phyloP scores from a whole-genome alignment of 2,797 vertebrate species.

The Tangara arthus region DNA sequence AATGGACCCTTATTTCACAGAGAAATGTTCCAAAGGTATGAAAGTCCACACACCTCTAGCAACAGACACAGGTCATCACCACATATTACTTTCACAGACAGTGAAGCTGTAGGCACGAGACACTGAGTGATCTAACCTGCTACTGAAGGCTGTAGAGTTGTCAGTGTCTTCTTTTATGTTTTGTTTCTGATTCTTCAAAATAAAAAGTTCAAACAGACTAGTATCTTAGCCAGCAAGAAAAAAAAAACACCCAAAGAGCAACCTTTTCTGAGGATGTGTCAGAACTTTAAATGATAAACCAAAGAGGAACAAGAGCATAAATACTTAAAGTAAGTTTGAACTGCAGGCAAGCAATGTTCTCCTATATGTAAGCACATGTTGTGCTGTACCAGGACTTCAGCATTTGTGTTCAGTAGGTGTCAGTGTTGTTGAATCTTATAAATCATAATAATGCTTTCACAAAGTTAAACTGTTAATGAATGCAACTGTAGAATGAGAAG shows the following conservation, averaged over 20 bases:
- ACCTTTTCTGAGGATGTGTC: neutral
- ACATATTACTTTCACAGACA: neutral
- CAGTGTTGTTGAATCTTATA: conserved; percentile 2
- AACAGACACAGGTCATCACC: neutral
- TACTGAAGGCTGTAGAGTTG: neutral
- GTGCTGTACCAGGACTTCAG: neutral
- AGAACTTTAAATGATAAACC: conserved; percentile 6
- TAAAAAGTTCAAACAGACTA: conserved; percentile 21
- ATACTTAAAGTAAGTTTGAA: conserved; percentile 7
- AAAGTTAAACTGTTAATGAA: neutral
- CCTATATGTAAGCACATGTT: neutral
- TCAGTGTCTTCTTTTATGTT: neutral
- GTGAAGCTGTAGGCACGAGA: neutral
- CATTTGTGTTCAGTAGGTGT: neutral
- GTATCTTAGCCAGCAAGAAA: neutral
- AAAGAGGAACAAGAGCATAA: neutral
- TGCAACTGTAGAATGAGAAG: neutral
- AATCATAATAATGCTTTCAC: neutral
- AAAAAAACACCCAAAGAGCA: neutral
- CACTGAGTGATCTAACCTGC: neutral
- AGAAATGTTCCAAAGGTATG: neutral
- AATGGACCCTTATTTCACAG: neutral
- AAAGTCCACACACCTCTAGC: neutral
- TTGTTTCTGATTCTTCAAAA: conserved; percentile 26
- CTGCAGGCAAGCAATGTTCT: neutral